phyloP scores from a whole-genome alignment of 2,888 invertebrate species.

The Tiliacea aurago region DNA sequence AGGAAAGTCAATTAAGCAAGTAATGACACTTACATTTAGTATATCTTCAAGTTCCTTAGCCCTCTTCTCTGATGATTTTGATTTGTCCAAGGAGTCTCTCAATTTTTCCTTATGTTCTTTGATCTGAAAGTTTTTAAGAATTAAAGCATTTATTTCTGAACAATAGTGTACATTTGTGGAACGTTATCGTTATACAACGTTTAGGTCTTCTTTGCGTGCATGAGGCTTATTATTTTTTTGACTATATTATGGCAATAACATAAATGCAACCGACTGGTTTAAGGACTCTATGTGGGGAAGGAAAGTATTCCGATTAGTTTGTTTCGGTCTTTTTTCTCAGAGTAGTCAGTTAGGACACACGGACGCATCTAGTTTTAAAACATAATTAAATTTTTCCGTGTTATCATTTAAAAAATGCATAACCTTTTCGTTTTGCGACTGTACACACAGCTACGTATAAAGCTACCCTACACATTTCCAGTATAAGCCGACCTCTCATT shows the following conservation, averaged over 20 bases:
- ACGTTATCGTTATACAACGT: neutral
- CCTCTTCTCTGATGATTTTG: slow-evolving; percentile 90
- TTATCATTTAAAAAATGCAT: neutral
- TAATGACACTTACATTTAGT: slow-evolving; percentile 83
- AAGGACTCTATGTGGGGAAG: neutral
- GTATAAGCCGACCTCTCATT: too few species aligned
- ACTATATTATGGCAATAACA: neutral
- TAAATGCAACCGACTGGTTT: neutral
- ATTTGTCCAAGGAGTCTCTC: slow-evolving; percentile 86
- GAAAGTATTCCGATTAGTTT: neutral
- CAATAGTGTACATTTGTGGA: neutral
- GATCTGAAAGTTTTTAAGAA: slow-evolving; percentile 76
- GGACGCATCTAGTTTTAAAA: too few species aligned
- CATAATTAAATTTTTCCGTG: too few species aligned
- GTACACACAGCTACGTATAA: too few species aligned
- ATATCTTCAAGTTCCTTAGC: slow-evolving; percentile 91
- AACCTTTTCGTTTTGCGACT: neutral
- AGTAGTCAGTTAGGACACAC: too few species aligned
- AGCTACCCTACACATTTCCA: too few species aligned
- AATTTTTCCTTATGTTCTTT: slow-evolving; percentile 86
- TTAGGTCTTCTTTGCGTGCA: neutral
- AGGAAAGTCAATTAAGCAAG: neutral
- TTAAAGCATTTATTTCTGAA: neutral
- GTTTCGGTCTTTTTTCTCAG: too few species aligned
- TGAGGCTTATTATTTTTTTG: neutral